phyloP scores from a whole-genome alignment of 2,888 invertebrate species.

The Microplitis manilae region DNA sequence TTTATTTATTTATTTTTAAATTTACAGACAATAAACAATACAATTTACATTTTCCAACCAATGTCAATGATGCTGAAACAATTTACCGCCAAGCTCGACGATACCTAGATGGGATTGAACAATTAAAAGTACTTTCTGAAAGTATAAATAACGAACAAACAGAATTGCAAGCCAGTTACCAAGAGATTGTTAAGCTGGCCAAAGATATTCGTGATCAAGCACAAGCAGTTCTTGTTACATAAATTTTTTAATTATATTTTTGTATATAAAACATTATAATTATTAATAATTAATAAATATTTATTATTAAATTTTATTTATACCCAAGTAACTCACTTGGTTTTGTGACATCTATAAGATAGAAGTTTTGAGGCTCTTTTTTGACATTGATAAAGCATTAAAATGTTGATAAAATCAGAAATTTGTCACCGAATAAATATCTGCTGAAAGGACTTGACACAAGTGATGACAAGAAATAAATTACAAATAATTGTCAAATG shows the following conservation, averaged over 20 bases:
- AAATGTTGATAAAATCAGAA: too few species aligned
- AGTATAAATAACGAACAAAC: conserved; percentile 58
- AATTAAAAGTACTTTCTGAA: conserved; percentile 62
- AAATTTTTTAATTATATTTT: not conserved
- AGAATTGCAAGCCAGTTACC: conserved; percentile 59
- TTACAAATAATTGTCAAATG: too few species aligned
- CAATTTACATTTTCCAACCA: conserved; percentile 50
- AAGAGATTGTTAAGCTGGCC: conserved; percentile 66
- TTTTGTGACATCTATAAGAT: too few species aligned
- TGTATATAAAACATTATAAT: not conserved
- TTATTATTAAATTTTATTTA: not conserved
- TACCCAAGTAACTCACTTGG: too few species aligned
- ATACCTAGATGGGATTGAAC: conserved; percentile 65
- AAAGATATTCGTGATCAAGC: conserved; percentile 69
- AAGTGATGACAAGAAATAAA: too few species aligned
- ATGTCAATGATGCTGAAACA: conserved; percentile 54
- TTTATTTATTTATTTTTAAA: conserved; percentile 27
- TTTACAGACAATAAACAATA: conserved; percentile 71
- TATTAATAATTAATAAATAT: not conserved
- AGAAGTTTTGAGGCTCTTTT: too few species aligned
- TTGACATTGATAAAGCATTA: too few species aligned
- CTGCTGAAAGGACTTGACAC: too few species aligned
- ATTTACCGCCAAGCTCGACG: conserved; percentile 64
- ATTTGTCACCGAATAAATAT: too few species aligned
- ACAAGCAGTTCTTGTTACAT: conserved; percentile 63